Conservation (phyloP, 1,140 invertebrate genomes). For the Zaprionus ghesquierei region DNA sequence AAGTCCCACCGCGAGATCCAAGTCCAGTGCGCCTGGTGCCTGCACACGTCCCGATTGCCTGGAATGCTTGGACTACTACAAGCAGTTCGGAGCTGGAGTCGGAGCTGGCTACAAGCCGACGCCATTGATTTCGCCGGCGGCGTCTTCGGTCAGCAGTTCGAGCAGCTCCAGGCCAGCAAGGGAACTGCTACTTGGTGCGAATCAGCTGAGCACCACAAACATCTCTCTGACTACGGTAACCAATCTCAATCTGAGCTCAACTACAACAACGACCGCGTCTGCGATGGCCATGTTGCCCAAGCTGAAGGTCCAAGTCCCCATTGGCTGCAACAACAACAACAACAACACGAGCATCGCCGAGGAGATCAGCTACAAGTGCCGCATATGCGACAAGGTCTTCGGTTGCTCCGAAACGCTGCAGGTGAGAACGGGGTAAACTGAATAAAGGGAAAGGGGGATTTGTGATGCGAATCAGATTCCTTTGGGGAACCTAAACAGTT, state of each 20-base stretch:
- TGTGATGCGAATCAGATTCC: background rate
- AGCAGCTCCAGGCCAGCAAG: constrained; percentile 37
- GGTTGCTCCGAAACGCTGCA: constrained; percentile 79
- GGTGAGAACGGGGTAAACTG: constrained; percentile 57
- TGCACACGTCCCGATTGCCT: constrained; percentile 61
- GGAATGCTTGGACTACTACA: constrained; percentile 70
- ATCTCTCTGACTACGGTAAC: constrained; percentile 70
- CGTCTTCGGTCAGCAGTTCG: constrained; percentile 66
- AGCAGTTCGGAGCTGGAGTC: constrained; percentile 42
- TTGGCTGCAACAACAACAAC: constrained; percentile 12
- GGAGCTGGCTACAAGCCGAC: constrained; percentile 44
- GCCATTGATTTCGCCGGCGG: constrained; percentile 61
- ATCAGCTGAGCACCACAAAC: constrained; percentile 33
- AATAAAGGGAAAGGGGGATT: background rate
- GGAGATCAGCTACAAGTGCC: constrained; percentile 78
- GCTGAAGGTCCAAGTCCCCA: background rate
- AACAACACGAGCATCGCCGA: constrained; percentile 42
- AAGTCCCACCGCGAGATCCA: constrained; percentile 3
- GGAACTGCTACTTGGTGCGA: constrained; percentile 28
- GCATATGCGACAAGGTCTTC: constrained; percentile 80
- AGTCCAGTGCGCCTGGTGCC: constrained; percentile 6
- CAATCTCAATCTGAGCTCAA: constrained; percentile 57
- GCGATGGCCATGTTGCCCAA: constrained; percentile 23
- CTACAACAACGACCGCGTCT: background rate
- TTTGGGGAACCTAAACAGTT: background rate